Conservation (phyloP, 2,797 vertebrate genomes). For the Threskiornis aethiopicus region DNA sequence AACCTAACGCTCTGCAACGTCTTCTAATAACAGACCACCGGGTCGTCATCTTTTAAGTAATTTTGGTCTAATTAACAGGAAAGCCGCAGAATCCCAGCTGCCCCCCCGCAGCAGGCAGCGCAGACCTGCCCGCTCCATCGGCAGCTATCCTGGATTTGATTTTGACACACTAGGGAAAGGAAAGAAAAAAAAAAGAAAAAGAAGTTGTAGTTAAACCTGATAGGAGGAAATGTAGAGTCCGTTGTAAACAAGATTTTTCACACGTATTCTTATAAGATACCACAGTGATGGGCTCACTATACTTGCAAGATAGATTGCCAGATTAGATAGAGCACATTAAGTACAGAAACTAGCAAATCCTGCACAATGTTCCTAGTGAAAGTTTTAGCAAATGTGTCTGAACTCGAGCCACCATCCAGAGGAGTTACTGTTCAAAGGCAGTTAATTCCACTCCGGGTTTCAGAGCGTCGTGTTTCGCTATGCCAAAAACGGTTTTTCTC, state of each 20-base stretch:
- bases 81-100: not conserved
- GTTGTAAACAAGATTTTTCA: slow-evolving; percentile 39
- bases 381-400: not conserved
- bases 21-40: not conserved
- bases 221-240: not conserved
- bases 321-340: not conserved
- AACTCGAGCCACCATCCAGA: not conserved
- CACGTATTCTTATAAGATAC: not conserved
- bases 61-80: not conserved
- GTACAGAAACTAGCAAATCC: not conserved
- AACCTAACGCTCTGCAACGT: no score
- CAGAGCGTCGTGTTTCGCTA: fast-evolving
- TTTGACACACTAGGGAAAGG: not conserved
- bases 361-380: not conserved
- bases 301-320: not conserved
- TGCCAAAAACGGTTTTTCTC: not conserved
- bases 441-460: fast-evolving
- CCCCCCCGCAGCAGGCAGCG: fast-evolving
- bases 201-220: not conserved
- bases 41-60: not conserved
- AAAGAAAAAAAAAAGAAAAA: not conserved
- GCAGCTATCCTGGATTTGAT: not conserved
- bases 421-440: fast-evolving
- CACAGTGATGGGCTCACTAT: not conserved
- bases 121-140: not conserved